phyloP scores from a whole-genome alignment of 2,888 invertebrate genomes.

The Xestia c-nigrum region DNA sequence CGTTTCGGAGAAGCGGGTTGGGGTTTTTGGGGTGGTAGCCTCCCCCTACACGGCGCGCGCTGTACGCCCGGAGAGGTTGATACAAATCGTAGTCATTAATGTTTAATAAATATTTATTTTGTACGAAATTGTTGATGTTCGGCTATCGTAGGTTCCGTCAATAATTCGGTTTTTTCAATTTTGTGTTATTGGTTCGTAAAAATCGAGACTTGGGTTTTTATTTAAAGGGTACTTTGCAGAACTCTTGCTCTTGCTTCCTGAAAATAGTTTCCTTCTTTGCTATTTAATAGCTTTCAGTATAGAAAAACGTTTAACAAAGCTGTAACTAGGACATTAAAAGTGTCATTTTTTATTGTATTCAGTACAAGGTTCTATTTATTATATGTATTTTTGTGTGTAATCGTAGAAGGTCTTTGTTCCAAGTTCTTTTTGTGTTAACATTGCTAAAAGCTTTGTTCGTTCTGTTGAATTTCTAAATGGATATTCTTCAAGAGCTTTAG shows the following conservation, averaged over 20 bases:
- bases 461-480: constrained; percentile 32
- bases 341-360: background rate
- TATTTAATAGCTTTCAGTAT: constrained; percentile 7
- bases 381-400: background rate
- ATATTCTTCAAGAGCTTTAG: background rate
- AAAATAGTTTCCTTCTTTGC: constrained; percentile 1
- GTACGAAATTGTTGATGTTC: constrained; percentile 69
- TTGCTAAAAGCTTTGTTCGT: constrained; percentile 38
- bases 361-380: background rate
- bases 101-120: constrained; percentile 77
- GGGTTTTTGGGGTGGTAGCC: constrained; percentile 36
- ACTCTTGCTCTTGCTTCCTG: background rate
- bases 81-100: constrained; percentile 78
- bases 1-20: constrained; percentile 55
- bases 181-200: constrained; percentile 41
- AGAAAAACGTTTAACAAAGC: constrained; percentile 5
- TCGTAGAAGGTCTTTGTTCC: background rate
- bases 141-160: constrained; percentile 57
- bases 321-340: background rate
- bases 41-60: constrained; percentile 36
- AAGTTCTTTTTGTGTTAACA: constrained; percentile 33
- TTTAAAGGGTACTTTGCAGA: background rate
- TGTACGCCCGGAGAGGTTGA: constrained; percentile 66
- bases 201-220: constrained; percentile 28
- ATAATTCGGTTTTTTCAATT: constrained; percentile 51